Conservation (phyloP, 2,888 invertebrate genomes). For the Melipona bicolor region DNA sequence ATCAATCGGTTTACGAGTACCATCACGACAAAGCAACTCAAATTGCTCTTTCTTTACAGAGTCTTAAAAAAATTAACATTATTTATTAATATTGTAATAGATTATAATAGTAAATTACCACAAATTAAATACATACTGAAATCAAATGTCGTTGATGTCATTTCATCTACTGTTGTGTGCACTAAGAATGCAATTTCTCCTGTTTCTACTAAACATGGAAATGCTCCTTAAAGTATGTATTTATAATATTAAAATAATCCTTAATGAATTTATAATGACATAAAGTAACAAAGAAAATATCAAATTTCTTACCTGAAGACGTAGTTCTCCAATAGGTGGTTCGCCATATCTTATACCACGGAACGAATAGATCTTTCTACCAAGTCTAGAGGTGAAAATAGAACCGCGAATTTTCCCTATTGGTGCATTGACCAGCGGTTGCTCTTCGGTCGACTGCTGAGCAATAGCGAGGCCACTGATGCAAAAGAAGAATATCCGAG, state of each 20-base stretch:
- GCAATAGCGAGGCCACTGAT: background rate
- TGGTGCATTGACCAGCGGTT: constrained; percentile 48
- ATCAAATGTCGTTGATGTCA: constrained; percentile 87
- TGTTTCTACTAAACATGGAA: constrained; percentile 92
- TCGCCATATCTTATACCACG: constrained; percentile 73
- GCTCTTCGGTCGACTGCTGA: background rate
- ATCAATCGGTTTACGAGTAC: constrained; percentile 88
- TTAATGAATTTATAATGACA: too few species aligned
- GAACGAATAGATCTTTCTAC: constrained; percentile 69
- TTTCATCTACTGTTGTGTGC: constrained; percentile 92
- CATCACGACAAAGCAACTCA: constrained; percentile 93
- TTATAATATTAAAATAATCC: too few species aligned
- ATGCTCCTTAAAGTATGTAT: constrained; percentile 88
- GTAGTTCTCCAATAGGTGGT: constrained; percentile 66
- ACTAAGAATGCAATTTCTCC: constrained; percentile 97
- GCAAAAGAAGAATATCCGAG: background rate
- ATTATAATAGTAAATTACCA: background rate
- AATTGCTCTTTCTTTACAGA: constrained; percentile 88
- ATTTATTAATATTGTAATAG: constrained; percentile 18
- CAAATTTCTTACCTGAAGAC: constrained; percentile 65
- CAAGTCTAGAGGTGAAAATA: constrained; percentile 60
- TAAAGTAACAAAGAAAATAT: background rate
- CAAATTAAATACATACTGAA: constrained; percentile 84
- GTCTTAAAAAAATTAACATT: constrained; percentile 37
- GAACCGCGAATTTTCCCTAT: constrained; percentile 69